Evolutionary conservation across 1,140 invertebrate genomes (phyloP).

Genomic region (Paracyclopina nana): DNA sequence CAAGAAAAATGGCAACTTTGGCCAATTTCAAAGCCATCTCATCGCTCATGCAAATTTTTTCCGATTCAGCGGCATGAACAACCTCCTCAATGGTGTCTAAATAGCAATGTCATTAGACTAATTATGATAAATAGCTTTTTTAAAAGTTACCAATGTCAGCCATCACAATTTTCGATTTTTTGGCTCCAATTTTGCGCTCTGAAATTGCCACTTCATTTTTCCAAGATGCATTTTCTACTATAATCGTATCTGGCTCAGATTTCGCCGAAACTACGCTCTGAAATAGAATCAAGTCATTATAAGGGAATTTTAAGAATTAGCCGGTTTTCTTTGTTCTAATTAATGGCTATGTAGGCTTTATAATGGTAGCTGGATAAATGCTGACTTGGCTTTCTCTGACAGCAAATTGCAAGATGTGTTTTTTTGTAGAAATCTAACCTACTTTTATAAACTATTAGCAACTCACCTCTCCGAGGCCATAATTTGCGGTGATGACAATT

Average conservation of each 20-base stretch:
- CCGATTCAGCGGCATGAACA: slow-evolving; percentile 16
- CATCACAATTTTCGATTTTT: slow-evolving; percentile 33
- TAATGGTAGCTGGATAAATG: no score
- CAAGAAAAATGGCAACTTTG: slow-evolving; percentile 34
- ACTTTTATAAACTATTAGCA: slow-evolving; percentile 3
- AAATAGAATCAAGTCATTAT: slow-evolving; percentile 22
- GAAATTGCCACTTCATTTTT: slow-evolving; percentile 30
- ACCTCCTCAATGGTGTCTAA: slow-evolving; percentile 22
- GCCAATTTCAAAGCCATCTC: slow-evolving; percentile 19
- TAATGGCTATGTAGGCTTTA: no score
- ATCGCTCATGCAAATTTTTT: slow-evolving; percentile 19
- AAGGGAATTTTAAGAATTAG: background rate
- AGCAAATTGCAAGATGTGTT: no score
- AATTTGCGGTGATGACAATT: slow-evolving; percentile 53
- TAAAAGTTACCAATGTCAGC: slow-evolving; percentile 19
- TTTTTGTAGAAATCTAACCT: no score
- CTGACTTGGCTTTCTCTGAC: no score
- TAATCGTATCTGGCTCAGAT: slow-evolving; percentile 49
- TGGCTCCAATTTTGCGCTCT: slow-evolving; percentile 34
- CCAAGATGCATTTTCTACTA: slow-evolving; percentile 30
- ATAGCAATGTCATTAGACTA: slow-evolving; percentile 28
- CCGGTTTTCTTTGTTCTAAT: background rate
- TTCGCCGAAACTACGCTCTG: slow-evolving; percentile 52
- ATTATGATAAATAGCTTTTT: slow-evolving; percentile 9
- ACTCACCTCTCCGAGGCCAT: slow-evolving; percentile 51